A percentile compares a stretch with the other conserved stretches of the same genome.
Conservation (phyloP, 2,113 vertebrate species). For the Chauna torquata region DNA sequence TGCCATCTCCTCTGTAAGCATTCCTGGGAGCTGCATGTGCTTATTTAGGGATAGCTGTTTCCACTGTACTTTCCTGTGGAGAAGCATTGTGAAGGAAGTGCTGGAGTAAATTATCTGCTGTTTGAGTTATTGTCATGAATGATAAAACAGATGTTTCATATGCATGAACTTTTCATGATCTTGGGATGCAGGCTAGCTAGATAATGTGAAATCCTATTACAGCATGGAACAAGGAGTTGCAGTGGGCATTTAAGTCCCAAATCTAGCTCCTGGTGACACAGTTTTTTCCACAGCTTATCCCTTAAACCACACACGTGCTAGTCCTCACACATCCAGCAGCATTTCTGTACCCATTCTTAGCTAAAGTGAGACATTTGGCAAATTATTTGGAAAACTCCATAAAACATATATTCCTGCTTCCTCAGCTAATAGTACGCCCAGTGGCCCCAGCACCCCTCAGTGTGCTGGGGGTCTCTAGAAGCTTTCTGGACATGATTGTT, state of each 20-base stretch:
- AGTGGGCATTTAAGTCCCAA: not conserved
- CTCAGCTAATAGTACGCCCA: not conserved
- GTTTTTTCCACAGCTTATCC: slow-evolving; percentile 53
- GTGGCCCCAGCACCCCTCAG: not conserved
- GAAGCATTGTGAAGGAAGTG: not conserved
- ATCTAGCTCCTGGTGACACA: not conserved
- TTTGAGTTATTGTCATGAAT: slow-evolving; percentile 46
- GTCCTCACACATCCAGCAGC: not conserved
- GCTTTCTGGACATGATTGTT: not conserved
- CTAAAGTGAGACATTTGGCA: slow-evolving; percentile 52
- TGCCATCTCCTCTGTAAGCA: not conserved
- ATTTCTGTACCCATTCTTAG: not conserved
- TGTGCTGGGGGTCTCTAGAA: not conserved
- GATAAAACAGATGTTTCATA: slow-evolving; percentile 40
- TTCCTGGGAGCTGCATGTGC: not conserved
- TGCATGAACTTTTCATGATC: slow-evolving; percentile 47
- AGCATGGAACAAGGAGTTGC: not conserved
- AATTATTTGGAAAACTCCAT: slow-evolving; percentile 42
- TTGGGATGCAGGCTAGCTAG: not conserved
- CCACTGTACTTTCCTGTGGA: not conserved
- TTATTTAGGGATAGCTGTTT: not conserved
- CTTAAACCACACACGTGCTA: slow-evolving; percentile 14
- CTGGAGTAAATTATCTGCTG: not conserved
- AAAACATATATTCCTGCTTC: not conserved
- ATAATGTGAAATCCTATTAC: slow-evolving; percentile 26